A percentile compares a stretch with the other conserved stretches of the same genome.
These are phyloP conservation scores for Palaemon carinicauda DNA, from an alignment of 1,140 invertebrate genomes.

Conservation along the genomic window DNA sequence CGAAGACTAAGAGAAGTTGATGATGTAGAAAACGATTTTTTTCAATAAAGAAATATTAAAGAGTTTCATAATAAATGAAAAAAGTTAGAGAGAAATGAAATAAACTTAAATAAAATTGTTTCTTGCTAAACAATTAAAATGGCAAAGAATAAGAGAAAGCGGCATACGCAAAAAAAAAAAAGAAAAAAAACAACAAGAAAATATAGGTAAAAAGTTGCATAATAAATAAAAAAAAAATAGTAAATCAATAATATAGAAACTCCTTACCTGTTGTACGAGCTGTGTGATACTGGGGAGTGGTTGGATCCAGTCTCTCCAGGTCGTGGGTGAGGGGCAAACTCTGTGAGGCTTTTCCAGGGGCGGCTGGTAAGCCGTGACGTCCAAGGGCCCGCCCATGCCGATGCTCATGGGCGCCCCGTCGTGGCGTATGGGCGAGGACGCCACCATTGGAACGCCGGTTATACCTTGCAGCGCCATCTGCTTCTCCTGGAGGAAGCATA, in stretches of 20 bases:
- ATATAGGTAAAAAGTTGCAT: too few species aligned
- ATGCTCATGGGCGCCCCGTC: constrained; percentile 58
- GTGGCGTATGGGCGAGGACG: constrained; percentile 80
- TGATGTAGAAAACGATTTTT: too few species aligned
- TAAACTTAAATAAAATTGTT: too few species aligned
- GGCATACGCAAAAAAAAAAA: too few species aligned
- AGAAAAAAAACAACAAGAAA: not conserved
- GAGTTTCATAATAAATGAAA: too few species aligned
- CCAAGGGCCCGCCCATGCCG: constrained; percentile 70
- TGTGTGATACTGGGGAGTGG: constrained; percentile 93
- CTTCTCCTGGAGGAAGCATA: constrained; percentile 45
- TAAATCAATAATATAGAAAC: not conserved
- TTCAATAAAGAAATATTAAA: too few species aligned
- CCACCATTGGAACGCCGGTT: constrained; percentile 96
- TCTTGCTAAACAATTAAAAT: too few species aligned
- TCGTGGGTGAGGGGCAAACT: constrained; percentile 94
- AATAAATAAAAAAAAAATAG: not conserved
- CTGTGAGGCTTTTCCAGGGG: constrained; percentile 96
- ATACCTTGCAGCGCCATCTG: constrained; percentile 62
- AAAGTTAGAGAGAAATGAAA: too few species aligned
- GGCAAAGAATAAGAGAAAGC: too few species aligned
- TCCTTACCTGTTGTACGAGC: constrained; percentile 87
- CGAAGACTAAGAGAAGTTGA: too few species aligned
- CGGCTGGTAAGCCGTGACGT: constrained; percentile 95
- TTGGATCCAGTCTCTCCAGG: constrained; percentile 83